Conservation (phyloP, 1,140 invertebrate genomes). For the Leptinotarsa defecta region DNA sequence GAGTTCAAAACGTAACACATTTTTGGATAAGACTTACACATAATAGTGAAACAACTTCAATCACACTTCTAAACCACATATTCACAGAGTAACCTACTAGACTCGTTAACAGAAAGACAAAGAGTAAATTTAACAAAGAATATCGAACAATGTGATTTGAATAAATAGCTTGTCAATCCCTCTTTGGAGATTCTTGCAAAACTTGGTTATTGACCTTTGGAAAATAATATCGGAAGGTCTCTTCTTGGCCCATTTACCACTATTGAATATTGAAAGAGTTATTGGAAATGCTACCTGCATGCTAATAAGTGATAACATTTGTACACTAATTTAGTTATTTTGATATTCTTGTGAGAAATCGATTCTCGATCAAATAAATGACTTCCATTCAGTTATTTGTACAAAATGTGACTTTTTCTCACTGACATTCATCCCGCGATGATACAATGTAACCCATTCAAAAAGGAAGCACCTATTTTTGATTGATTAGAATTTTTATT, state of each 20-base stretch:
- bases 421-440: too few species aligned
- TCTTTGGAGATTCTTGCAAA: constrained; percentile 19
- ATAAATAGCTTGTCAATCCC: constrained; percentile 27
- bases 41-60: not conserved
- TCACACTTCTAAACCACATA: not conserved
- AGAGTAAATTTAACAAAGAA: constrained; percentile 4
- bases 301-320: not conserved
- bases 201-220: not conserved
- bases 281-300: constrained; percentile 11
- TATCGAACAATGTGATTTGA: constrained; percentile 23
- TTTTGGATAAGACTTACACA: constrained; percentile 4
- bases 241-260: not conserved
- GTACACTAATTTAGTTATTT: too few species aligned
- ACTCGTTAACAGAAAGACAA: not conserved
- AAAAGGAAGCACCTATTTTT: too few species aligned
- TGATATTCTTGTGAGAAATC: too few species aligned
- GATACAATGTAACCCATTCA: too few species aligned
- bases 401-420: too few species aligned
- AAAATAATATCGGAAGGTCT: constrained; percentile 12
- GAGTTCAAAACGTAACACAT: not conserved
- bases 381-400: too few species aligned
- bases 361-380: too few species aligned
- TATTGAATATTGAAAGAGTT: not conserved
- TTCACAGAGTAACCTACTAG: not conserved
- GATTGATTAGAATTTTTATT: too few species aligned